Base-by-base conservation (phyloP, 1,140 invertebrate species). In the Leptinotarsa undecemlineata region DNA sequence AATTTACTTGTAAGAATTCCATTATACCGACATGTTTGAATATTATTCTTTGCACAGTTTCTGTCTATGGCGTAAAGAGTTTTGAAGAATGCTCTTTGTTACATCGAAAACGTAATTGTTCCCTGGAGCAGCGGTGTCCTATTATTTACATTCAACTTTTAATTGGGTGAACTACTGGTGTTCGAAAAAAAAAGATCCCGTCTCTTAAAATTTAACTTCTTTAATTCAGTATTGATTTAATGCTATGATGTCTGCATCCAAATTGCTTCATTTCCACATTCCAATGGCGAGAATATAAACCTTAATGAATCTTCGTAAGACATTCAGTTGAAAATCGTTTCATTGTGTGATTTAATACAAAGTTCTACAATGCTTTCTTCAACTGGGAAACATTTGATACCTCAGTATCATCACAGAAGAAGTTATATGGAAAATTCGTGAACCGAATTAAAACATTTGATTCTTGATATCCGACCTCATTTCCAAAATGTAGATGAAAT, bases 1-100 rank as follows among this genome's bases (percentile, higher is more conserved):
- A 84, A 84, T 84, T 84, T 84, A 84, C 83, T 83, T 78, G 80
- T 78, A 84, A 81, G 82, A 82, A 77, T 78, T 78, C 79, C 75
- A 81, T 80, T 80, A 78, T 79, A 82, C 60, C 73, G 23, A 33
- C 48, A 77, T 77, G 76, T 77, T 77, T 77, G 76, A 72, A 60
- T 73, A 77, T 79, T 81, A 77, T 74, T 79, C 77, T 81, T 79
- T 80, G 74, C 76, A 78, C 69, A 76, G 74, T 63, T 73, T 77
- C 67, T 75, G 76, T 72, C 74, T 70, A 70, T 57, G 47, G 48
- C 11, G 48, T 57, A 72, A 74, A 73, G 48, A 73, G 71, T 64
- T n/a, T 23, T 64, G 48, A 69, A 75, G 68, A 71, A 61, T 26
- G 62, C 47, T 76, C 63, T 48, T n/a, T 67, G 17, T 48, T 66